A percentile compares a stretch with the other conserved stretches of the same genome.
These are phyloP conservation scores for Scaptomyza polygonia DNA, from an alignment of 2,888 invertebrate species.

Conservation along the genomic window DNA sequence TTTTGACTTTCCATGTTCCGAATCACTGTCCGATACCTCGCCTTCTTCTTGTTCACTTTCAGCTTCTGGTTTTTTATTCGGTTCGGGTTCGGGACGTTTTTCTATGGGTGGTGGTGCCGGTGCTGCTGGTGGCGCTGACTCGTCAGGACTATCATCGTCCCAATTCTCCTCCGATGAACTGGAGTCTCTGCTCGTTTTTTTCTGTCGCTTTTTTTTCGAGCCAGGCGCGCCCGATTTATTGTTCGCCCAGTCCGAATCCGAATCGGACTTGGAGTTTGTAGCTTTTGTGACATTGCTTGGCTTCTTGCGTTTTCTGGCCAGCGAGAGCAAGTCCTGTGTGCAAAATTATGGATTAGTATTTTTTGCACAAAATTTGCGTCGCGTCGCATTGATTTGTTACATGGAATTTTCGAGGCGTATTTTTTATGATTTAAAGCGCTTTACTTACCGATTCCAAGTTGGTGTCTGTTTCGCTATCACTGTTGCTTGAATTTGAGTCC, in stretches of 20 bases:
- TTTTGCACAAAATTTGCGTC: conserved; percentile 9
- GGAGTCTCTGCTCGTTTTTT: conserved; percentile 75
- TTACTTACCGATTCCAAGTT: conserved; percentile 93
- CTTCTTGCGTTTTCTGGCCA: conserved; percentile 91
- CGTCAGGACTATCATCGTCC: conserved; percentile 82
- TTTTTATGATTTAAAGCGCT: neutral
- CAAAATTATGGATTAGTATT: neutral
- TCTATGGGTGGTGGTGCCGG: conserved; percentile 19
- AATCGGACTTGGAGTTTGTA: conserved; percentile 83
- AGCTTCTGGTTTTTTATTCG: conserved; percentile 65
- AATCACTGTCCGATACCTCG: conserved; percentile 90
- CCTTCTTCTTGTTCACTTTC: conserved; percentile 91
- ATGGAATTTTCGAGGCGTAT: conserved; percentile 26
- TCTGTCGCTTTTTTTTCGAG: conserved; percentile 83
- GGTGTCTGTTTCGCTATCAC: conserved; percentile 90
- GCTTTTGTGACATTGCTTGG: conserved; percentile 84
- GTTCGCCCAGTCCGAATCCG: conserved; percentile 86
- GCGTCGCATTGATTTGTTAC: conserved; percentile 28
- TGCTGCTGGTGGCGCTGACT: conserved; percentile 46
- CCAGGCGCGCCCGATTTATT: conserved; percentile 81
- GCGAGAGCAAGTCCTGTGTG: conserved; percentile 90
- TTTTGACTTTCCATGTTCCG: conserved; percentile 84
- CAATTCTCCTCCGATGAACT: conserved; percentile 84
- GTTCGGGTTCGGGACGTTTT: conserved; percentile 56
- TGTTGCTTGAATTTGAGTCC: conserved; percentile 93